Evolutionary conservation across 2,797 vertebrate species (phyloP).

Genomic region (Cephalopachus bancanus): DNA sequence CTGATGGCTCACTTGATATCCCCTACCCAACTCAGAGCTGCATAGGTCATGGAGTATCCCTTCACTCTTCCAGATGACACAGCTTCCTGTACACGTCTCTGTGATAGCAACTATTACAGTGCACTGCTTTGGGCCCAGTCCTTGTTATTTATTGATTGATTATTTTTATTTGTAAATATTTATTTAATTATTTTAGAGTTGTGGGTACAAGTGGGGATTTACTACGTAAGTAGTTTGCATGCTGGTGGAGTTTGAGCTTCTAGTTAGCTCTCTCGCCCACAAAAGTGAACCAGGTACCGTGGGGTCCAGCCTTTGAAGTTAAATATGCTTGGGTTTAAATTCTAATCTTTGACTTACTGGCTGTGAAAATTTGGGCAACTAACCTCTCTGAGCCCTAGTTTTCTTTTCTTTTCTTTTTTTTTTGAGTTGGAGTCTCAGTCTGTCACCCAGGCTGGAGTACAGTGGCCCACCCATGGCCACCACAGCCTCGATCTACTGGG

Average conservation of each 20-base stretch:
- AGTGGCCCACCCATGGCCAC: too few species aligned
- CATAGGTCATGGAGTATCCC: background rate
- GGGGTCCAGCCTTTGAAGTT: background rate
- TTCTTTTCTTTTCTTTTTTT: background rate
- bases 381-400: background rate
- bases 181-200: too few species aligned
- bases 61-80: background rate
- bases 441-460: too few species aligned
- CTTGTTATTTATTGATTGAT: too few species aligned
- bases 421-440: too few species aligned
- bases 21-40: background rate
- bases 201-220: too few species aligned
- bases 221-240: too few species aligned
- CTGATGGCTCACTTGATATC: background rate
- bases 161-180: too few species aligned
- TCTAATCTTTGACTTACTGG: background rate
- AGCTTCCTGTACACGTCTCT: background rate
- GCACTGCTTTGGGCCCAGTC: background rate
- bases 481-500: too few species aligned
- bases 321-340: slow-evolving; percentile 19
- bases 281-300: too few species aligned
- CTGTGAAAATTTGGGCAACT: background rate
- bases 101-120: background rate
- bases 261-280: too few species aligned
- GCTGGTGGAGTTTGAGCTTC: too few species aligned